These are phyloP conservation scores for Acanthosepion esculentum DNA, from an alignment of 2,888 invertebrate species.

Conservation along the genomic window DNA sequence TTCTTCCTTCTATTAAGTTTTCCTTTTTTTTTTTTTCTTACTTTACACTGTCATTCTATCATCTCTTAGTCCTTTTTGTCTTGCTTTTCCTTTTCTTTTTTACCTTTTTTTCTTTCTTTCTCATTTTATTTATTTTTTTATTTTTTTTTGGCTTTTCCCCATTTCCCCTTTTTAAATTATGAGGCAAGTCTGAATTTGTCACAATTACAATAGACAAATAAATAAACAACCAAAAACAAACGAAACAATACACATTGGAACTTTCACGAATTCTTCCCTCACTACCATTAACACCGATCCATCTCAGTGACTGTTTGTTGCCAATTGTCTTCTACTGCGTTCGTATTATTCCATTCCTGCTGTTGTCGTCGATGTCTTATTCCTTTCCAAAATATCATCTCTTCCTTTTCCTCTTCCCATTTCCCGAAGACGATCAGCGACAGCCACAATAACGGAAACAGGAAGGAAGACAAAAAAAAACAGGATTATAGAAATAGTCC, in stretches of 20 bases:
- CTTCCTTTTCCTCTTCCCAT: background rate
- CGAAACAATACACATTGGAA: background rate
- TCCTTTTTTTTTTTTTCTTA: background rate
- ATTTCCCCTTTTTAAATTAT: background rate
- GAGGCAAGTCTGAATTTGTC: background rate
- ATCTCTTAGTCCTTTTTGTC: background rate
- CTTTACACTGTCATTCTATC: background rate
- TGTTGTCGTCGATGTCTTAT: background rate
- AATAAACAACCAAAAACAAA: background rate
- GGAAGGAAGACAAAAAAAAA: background rate
- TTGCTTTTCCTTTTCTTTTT: background rate
- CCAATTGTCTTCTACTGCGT: background rate
- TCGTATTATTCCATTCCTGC: background rate
- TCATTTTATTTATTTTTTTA: too few relatives aligned
- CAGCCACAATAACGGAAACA: slow-evolving; percentile 21
- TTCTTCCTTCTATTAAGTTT: background rate
- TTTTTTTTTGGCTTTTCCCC: background rate
- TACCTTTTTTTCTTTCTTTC: background rate
- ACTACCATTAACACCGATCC: background rate
- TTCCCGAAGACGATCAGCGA: background rate
- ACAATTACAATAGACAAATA: slow-evolving; percentile 5
- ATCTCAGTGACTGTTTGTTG: background rate
- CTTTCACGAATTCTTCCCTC: background rate
- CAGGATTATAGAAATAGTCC: background rate
- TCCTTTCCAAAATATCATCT: background rate